Evolutionary conservation across 2,113 vertebrate genomes (phyloP).

Genomic region (Catharus minimus): DNA sequence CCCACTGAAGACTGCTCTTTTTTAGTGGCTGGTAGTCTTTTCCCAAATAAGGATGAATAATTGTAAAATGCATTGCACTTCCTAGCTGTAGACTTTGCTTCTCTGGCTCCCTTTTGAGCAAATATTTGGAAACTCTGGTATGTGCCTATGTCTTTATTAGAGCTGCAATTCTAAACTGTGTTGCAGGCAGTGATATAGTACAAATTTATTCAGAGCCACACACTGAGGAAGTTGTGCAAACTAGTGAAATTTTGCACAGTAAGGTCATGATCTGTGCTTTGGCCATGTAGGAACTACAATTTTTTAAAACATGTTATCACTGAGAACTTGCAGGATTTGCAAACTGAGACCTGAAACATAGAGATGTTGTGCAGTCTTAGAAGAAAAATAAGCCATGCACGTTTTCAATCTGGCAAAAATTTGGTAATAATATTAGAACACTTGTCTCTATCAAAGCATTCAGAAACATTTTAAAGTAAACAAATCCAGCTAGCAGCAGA

Average conservation of each 20-base stretch:
- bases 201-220: neutral
- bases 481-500: constrained; percentile 51
- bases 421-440: constrained; percentile 54
- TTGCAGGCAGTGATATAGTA: neutral
- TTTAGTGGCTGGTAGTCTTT: neutral
- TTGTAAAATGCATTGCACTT: neutral
- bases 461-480: constrained; percentile 66
- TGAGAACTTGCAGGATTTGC: constrained; percentile 3
- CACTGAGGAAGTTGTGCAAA: constrained; percentile 2
- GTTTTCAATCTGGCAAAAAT: constrained; percentile 67
- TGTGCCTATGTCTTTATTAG: constrained; percentile 35
- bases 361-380: constrained; percentile 47
- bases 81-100: constrained; percentile 18
- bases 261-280: neutral
- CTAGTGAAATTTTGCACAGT: constrained; percentile 10
- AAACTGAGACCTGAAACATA: constrained; percentile 27
- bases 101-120: constrained; percentile 38
- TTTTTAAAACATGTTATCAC: neutral
- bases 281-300: neutral
- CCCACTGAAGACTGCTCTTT: neutral
- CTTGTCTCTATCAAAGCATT: constrained; percentile 64
- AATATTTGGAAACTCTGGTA: constrained; percentile 66
- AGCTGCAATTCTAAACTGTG: constrained; percentile 30
- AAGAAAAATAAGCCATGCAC: constrained; percentile 56
- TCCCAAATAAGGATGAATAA: constrained; percentile 2